Evolutionary conservation across 2,113 vertebrate genomes (phyloP).

Genomic region (Castor canadensis): DNA sequence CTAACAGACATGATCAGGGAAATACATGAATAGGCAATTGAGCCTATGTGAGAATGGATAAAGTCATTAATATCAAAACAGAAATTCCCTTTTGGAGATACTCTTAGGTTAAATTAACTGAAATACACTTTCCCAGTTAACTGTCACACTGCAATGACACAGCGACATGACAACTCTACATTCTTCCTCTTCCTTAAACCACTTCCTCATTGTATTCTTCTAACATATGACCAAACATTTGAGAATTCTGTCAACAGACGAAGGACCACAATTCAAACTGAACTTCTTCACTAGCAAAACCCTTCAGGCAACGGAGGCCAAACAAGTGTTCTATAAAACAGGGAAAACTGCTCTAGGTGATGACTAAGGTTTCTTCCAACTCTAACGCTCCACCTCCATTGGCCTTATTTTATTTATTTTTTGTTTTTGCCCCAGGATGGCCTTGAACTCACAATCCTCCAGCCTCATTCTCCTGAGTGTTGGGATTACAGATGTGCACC

Average conservation of each 20-base stretch:
- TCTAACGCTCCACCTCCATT: not conserved
- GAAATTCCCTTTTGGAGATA: not conserved
- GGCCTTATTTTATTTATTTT: not conserved
- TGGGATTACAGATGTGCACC: not conserved
- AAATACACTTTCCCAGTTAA: not conserved
- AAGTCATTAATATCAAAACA: not conserved
- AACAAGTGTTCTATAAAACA: not conserved
- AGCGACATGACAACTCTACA: not conserved
- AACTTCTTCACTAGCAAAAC: conserved; percentile 6
- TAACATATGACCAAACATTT: not conserved
- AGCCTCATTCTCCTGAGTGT: not conserved
- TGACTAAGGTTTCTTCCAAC: not conserved
- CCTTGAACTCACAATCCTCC: not conserved
- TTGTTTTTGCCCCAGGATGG: not conserved
- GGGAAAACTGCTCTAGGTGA: not conserved
- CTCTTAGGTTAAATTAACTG: not conserved
- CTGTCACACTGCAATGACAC: conserved; percentile 11
- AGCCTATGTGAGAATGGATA: not conserved
- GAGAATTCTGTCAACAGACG: conserved; percentile 46
- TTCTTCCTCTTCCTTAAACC: conserved; percentile 65
- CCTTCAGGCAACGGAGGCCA: not conserved
- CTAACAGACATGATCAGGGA: not conserved
- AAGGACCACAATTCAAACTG: not conserved
- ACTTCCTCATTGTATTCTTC: conserved; percentile 62
- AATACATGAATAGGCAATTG: not conserved